Conservation (phyloP, 2,797 vertebrate species). For the Amniataba percoides region DNA sequence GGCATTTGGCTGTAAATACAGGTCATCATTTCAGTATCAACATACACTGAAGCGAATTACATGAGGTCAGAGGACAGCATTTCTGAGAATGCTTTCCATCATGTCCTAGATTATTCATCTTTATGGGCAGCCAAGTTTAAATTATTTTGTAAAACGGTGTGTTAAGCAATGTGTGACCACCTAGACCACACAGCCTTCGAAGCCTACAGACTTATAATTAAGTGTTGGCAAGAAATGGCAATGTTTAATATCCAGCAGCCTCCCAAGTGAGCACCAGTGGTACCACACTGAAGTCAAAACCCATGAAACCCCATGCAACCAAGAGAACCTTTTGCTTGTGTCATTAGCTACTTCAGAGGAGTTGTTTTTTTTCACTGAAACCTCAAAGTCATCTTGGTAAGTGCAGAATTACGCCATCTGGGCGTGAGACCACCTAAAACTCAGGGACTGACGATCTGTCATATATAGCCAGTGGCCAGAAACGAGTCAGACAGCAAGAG, state of each 20-base stretch:
- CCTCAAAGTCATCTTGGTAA: constrained; percentile 8
- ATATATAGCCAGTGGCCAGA: no score
- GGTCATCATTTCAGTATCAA: constrained; percentile 8
- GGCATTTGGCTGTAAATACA: constrained; percentile 43
- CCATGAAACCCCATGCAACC: neutral
- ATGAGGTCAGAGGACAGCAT: neutral
- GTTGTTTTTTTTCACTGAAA: neutral
- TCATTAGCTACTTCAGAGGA: neutral
- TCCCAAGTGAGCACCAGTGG: no score
- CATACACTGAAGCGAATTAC: neutral
- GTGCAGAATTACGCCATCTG: constrained; percentile 27
- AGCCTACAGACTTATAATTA: neutral
- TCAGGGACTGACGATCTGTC: constrained; percentile 1
- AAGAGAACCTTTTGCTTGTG: neutral
- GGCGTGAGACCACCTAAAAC: constrained; percentile 25
- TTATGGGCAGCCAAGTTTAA: neutral
- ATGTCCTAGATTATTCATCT: neutral
- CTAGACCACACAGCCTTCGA: neutral
- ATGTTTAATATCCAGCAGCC: no score
- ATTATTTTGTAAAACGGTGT: neutral
- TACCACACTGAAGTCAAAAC: no score
- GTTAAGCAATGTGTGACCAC: neutral
- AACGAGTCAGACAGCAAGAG: constrained; percentile 45
- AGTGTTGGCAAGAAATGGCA: no score
- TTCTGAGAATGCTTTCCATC: neutral